Evolutionary conservation across 2,888 invertebrate species (phyloP), one percentile per base, ranked within the genome.

Genomic region (Pilophorus perplexus): DNA sequence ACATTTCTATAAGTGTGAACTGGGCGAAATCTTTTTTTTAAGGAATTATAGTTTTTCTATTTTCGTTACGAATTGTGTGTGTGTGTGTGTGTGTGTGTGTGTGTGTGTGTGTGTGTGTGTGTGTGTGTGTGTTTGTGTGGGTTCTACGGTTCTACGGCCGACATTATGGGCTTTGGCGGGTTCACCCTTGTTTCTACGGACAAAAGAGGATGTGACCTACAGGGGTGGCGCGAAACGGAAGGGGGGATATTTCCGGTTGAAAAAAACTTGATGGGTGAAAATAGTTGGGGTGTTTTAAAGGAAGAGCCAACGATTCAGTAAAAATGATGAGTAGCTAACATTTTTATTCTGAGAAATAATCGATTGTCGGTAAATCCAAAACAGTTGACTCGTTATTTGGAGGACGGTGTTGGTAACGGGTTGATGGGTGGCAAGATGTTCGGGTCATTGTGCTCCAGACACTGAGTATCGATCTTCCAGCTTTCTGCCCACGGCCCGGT

Each of bases 361-460:
- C n/a, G n/a, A n/a, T n/a, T n/a, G n/a, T n/a, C n/a, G n/a, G n/a
- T n/a, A n/a, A n/a, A n/a, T n/a, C n/a, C n/a, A n/a, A n/a, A n/a
- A n/a, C n/a, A n/a, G n/a, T n/a, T n/a, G n/a, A n/a, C n/a, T n/a
- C n/a, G n/a, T 33, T 33, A 33, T 33, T 12, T 33, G 33, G 33
- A 8, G 33, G 33, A 33, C 33, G 44, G 20, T 6, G 38, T 38
- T 38, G 38, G 38, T 52, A 52, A 16, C 28, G 27, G 25, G 52
- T 52, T 25, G 33, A 52, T 16, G 52, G 52, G 52, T 28, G 52
- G 52, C 18, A 28, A 52, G 52, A 28, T 52, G 52, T 52, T 52
- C 52, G 52, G 52, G 52, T 52, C 52, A 52, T 52, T 52, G 52
- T 52, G 52, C 52, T 52, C 52, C 52, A 52, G 52, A 52, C 52